Base-by-base conservation (phyloP, 2,888 invertebrate genomes). In the Amphipyra berbera region DNA sequence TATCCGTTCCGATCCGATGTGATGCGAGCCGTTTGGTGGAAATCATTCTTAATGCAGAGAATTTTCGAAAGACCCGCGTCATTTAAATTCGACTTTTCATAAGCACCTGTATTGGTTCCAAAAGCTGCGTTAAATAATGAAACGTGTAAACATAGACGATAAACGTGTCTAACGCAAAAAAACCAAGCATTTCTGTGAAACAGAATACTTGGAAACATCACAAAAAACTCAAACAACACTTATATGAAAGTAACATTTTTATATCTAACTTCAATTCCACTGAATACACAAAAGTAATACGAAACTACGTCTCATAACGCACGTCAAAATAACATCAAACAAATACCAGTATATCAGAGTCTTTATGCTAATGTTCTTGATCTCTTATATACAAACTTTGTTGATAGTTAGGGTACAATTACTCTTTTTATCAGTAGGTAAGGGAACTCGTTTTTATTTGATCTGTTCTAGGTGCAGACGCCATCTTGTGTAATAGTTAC, bases 311-410 rank as follows among this genome's bases (percentile, higher is more conserved):
- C 8, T 8, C 27, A 15, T 55, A 47, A 40, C 40, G 47, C 40
- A 54, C 49, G 66, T 61, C 61, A 55, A 47, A 61, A 58, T 57
- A 57, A 55, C 27, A 50, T 70, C 56, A 67, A 67, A 58, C 42
- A 54, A 46, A 56, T 59, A 64, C 38, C 54, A 44, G 54, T 54
- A 45, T 48, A 38, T 41, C 14, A 15, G 49, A 49, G 53, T 54
- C 46, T 50, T 50, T 47, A 54, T 58, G 55, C 53, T 71, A 68
- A 71, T 71, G 56, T 70, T 35, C 54, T 71, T 63, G 68, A 71
- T 66, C 61, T 70, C 44, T 33, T 41, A 10, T 41, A 10, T 10
- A 44, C 0, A 52, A 67, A 76, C 45, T 70, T 76, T 46, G 30
- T 27, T 52, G 61, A 64, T 52, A 40, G 50, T 48, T 30, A 64